phyloP scores from a whole-genome alignment of 2,113 vertebrate species.

The Nerophis lumbriciformis region DNA sequence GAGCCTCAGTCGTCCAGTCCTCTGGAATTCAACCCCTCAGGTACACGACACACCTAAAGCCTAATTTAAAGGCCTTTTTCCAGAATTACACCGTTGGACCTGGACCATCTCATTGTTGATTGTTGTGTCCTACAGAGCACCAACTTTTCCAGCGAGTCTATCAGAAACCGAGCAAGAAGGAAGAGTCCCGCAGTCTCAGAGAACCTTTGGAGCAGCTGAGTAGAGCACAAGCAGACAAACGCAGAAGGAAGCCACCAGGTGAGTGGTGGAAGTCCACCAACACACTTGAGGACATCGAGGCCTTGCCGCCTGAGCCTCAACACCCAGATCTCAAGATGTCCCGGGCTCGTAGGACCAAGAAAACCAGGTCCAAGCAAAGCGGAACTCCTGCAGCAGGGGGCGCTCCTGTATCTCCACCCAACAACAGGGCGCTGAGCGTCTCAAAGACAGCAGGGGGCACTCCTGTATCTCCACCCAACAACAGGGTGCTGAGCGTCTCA shows the following conservation, averaged over 20 bases:
- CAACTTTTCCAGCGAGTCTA: conserved; percentile 33
- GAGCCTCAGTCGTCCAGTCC: conserved; percentile 24
- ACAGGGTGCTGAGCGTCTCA: no score
- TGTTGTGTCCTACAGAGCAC: conserved; percentile 36
- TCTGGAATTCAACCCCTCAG: conserved; percentile 19
- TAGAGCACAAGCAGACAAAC: conserved; percentile 11
- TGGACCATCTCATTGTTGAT: background rate
- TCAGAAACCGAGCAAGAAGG: background rate
- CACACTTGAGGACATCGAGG: background rate
- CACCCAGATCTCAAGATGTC: conserved; percentile 4
- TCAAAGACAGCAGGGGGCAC: conserved; percentile 28
- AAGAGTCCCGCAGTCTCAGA: background rate
- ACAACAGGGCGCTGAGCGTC: background rate
- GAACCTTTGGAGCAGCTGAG: background rate
- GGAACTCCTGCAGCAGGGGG: conserved; percentile 4
- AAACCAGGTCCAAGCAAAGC: conserved; percentile 6
- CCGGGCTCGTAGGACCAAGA: conserved; percentile 6
- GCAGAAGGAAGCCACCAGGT: conserved; percentile 33
- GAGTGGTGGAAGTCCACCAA: conserved; percentile 45
- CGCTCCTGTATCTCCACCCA: conserved; percentile 1
- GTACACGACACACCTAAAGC: conserved; percentile 26
- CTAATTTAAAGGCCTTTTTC: background rate
- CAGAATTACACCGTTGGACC: no score
- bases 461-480: no score
- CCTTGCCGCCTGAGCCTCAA: background rate